These are phyloP conservation scores for Drosophila kambysellisi DNA, from an alignment of 2,888 invertebrate species.

Conservation along the genomic window DNA sequence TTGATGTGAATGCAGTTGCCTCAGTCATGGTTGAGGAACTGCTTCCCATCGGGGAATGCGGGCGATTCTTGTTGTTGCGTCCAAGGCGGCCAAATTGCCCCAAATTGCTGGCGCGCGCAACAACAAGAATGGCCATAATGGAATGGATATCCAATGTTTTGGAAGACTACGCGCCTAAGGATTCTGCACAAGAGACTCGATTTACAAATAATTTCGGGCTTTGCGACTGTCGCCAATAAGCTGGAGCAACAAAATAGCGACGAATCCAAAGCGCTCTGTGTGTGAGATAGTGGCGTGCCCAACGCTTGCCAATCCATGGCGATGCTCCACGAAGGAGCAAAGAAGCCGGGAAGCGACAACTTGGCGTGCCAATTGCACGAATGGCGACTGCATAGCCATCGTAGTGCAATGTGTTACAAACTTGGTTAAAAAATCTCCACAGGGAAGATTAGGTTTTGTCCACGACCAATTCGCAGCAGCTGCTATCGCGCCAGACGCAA, in stretches of 20 bases:
- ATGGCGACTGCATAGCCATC: conserved; percentile 80
- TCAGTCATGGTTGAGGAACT: not conserved
- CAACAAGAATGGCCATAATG: conserved; percentile 26
- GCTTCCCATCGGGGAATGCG: conserved; percentile 36
- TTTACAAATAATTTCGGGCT: conserved; percentile 32
- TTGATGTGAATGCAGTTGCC: conserved; percentile 18
- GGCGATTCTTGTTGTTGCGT: conserved; percentile 22
- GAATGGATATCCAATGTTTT: conserved; percentile 23
- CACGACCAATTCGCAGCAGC: conserved; percentile 29
- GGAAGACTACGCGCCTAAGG: conserved; percentile 48
- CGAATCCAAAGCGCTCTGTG: conserved; percentile 46
- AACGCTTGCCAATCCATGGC: conserved; percentile 24
- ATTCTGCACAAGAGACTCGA: conserved; percentile 57
- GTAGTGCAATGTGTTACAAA: conserved; percentile 65
- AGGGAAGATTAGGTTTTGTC: conserved; percentile 39
- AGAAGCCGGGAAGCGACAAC: conserved; percentile 13
- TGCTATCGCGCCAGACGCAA: conserved; percentile 46
- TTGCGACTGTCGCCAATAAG: conserved; percentile 43
- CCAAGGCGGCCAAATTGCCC: conserved; percentile 46
- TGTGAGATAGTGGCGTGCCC: conserved; percentile 59
- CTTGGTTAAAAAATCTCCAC: conserved; percentile 27
- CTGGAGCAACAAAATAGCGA: conserved; percentile 57
- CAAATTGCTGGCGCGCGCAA: conserved; percentile 41
- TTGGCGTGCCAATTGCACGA: conserved; percentile 80
- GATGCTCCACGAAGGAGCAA: conserved; percentile 11